Conservation (phyloP, 2,888 invertebrate species). For the Drosophila fulvimacula region DNA sequence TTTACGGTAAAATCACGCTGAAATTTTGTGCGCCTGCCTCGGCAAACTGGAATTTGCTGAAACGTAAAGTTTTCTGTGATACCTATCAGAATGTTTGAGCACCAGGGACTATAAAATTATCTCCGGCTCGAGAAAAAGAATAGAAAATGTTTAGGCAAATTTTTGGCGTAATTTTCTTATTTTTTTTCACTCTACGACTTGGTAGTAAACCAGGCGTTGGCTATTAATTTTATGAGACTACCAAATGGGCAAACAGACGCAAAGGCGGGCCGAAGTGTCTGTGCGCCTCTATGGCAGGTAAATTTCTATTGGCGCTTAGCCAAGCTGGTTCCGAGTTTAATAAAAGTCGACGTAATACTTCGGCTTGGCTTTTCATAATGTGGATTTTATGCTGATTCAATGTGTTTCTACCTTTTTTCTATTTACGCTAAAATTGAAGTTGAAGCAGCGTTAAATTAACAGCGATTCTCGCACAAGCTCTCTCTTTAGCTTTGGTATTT, state of each 20-base stretch:
- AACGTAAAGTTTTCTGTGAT: conserved; percentile 60
- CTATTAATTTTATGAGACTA: conserved; percentile 76
- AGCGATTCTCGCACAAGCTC: not conserved
- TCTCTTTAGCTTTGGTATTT: conserved; percentile 3
- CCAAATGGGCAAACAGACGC: conserved; percentile 55
- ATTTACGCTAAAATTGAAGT: conserved; percentile 60
- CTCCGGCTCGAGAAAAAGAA: conserved; percentile 24
- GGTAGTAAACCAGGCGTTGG: conserved; percentile 75
- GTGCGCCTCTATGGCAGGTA: conserved; percentile 29
- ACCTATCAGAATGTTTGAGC: conserved; percentile 43
- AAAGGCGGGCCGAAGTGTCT: conserved; percentile 18
- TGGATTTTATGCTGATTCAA: conserved; percentile 81
- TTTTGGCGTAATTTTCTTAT: conserved; percentile 54
- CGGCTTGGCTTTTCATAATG: conserved; percentile 70
- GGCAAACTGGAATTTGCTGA: conserved; percentile 49
- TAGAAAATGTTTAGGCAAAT: conserved; percentile 49
- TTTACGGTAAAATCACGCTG: conserved; percentile 62
- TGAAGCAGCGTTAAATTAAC: conserved; percentile 73
- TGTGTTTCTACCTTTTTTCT: conserved; percentile 47
- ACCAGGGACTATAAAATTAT: conserved; percentile 63
- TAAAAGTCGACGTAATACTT: conserved; percentile 52
- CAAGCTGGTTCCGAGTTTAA: conserved; percentile 59
- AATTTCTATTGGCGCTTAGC: conserved; percentile 47
- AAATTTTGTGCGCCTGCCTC: conserved; percentile 44
- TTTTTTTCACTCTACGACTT: conserved; percentile 18